phyloP scores from a whole-genome alignment of 1,140 invertebrate species.

The Adelges cooleyi region DNA sequence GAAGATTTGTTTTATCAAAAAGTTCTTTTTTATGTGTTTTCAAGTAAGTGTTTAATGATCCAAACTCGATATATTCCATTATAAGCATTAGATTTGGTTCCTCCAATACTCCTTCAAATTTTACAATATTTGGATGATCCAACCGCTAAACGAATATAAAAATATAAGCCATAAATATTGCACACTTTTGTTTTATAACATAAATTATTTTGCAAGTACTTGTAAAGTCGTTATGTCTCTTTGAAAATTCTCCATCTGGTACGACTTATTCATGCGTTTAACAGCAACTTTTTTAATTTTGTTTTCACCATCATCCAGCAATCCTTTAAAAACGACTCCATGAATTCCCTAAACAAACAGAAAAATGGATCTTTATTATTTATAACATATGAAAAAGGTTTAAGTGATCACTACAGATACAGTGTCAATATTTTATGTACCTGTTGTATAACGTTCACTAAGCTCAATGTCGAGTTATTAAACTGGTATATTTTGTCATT shows the following conservation, averaged over 20 bases:
- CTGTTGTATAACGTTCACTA: conserved; percentile 19
- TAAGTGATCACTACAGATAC: no score
- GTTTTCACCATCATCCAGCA: conserved; percentile 43
- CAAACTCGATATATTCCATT: conserved; percentile 76
- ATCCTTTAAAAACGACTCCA: conserved; percentile 56
- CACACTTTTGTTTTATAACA: no score
- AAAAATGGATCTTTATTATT: no score
- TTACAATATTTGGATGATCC: conserved; percentile 74
- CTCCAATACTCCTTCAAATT: conserved; percentile 67
- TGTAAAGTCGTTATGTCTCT: conserved; percentile 69
- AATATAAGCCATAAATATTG: background rate
- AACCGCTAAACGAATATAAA: conserved; percentile 46
- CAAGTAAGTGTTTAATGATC: conserved; percentile 67
- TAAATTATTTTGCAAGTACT: conserved; percentile 38
- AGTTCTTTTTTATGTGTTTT: conserved; percentile 43
- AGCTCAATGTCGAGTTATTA: conserved; percentile 9
- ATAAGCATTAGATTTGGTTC: conserved; percentile 65
- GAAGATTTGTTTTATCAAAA: conserved; percentile 39
- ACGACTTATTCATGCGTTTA: conserved; percentile 33
- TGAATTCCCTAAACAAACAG: conserved; percentile 55
- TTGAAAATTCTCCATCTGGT: conserved; percentile 47
- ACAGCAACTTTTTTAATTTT: conserved; percentile 34
- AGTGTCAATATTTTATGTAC: background rate
- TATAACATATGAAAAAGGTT: no score
- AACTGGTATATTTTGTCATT: conserved; percentile 12